A percentile compares a stretch with the other conserved stretches of the same genome.
Evolutionary conservation across 2,888 invertebrate species (phyloP).

Genomic region (Crossocerus cetratus): DNA sequence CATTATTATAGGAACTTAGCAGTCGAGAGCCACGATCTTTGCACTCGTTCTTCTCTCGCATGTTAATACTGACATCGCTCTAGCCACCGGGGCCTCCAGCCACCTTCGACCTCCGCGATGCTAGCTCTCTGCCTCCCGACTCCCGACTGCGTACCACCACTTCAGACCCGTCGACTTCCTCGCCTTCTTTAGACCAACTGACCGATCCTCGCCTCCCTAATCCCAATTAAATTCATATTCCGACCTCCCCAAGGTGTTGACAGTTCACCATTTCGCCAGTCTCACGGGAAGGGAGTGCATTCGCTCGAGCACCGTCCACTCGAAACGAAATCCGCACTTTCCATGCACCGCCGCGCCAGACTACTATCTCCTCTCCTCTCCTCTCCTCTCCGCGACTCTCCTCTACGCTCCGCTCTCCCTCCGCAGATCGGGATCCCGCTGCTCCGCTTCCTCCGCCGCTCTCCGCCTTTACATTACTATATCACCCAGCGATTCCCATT

Average conservation of each 20-base stretch:
- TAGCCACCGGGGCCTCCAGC: constrained; percentile 27
- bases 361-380: too few relatives aligned
- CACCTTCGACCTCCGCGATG: constrained; percentile 24
- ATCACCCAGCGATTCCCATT: constrained; percentile 52
- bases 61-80: constrained; percentile 64
- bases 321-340: constrained; percentile 27
- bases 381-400: constrained; percentile 9
- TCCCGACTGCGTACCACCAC: too few relatives aligned
- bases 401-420: constrained; percentile 26
- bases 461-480: constrained; percentile 56
- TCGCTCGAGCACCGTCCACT: constrained; percentile 53
- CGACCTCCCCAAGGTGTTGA: constrained; percentile 62
- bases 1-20: constrained; percentile 69
- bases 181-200: constrained; percentile 24
- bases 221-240: constrained; percentile 60
- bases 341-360: constrained; percentile 6
- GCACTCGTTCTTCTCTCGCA: constrained; percentile 57
- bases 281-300: constrained; percentile 50
- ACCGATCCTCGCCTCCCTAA: constrained; percentile 28
- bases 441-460: constrained; percentile 56
- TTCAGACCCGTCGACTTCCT: too few relatives aligned
- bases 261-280: constrained; percentile 69
- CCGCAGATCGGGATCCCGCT: constrained; percentile 36
- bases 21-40: constrained; percentile 60
- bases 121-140: not conserved